Evolutionary conservation across 2,797 vertebrate genomes (phyloP).

Genomic region (Hypotaenidia philippensis): DNA sequence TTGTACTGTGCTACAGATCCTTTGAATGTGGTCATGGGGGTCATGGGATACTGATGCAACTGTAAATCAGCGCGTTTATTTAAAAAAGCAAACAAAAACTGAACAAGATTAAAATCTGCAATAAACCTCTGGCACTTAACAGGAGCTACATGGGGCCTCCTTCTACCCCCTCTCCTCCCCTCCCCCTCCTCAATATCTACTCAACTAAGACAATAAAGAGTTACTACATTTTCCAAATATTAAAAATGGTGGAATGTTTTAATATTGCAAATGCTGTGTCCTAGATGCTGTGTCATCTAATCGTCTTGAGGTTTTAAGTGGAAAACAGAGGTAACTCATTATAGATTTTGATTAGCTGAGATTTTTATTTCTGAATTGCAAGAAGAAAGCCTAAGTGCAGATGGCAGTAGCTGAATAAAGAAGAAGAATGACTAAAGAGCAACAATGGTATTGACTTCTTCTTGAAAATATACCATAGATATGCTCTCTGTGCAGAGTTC

Average conservation of each 20-base stretch:
- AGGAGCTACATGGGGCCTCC: background rate
- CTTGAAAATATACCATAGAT: background rate
- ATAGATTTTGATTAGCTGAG: background rate
- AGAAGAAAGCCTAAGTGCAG: background rate
- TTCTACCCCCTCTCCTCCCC: background rate
- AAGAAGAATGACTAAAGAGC: background rate
- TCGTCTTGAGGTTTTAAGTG: background rate
- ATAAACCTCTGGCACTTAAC: background rate
- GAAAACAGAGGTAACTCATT: background rate
- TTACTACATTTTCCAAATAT: background rate
- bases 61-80: background rate
- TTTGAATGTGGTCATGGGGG: background rate
- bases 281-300: background rate
- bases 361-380: background rate
- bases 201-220: background rate
- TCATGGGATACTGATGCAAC: background rate
- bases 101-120: background rate
- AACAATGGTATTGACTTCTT: background rate
- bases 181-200: background rate
- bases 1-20: background rate
- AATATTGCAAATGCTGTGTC: background rate
- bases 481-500: accelerated
- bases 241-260: background rate
- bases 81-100: background rate
- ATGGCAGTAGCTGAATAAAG: background rate